Evolutionary conservation across 1,140 invertebrate species (phyloP).

Genomic region (Batillaria attramentaria): DNA sequence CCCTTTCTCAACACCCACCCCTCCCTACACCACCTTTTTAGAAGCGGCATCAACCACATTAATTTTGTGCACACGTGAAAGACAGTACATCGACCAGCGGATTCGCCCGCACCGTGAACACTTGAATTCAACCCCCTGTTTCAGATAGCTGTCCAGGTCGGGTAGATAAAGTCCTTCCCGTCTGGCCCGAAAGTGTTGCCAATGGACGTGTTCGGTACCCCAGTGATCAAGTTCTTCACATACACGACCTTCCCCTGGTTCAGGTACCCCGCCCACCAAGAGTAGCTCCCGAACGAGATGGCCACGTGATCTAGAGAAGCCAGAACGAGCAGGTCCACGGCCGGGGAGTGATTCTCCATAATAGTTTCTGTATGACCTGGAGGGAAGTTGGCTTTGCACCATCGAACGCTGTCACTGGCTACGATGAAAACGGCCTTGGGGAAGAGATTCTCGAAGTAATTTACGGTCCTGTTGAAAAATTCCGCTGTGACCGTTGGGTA

Average conservation of each 20-base stretch:
- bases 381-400: conserved; percentile 37
- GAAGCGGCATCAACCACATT: no score
- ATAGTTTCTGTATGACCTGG: conserved; percentile 26
- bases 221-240: conserved; percentile 45
- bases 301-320: conserved; percentile 50
- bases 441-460: conserved; percentile 38
- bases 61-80: no score
- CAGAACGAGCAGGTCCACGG: conserved; percentile 59
- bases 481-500: conserved; percentile 38
- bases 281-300: conserved; percentile 54
- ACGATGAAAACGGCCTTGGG: conserved; percentile 47
- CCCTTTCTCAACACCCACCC: no score
- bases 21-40: no score
- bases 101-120: no score
- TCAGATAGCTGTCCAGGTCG: conserved; percentile 42
- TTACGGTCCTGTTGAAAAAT: conserved; percentile 48
- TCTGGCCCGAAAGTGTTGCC: background rate
- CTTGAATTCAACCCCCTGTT: no score
- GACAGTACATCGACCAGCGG: no score
- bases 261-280: conserved; percentile 58
- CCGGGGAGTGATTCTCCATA: conserved; percentile 21
- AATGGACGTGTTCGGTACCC: conserved; percentile 24
- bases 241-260: conserved; percentile 54
- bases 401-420: conserved; percentile 46
- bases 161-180: conserved; percentile 30